Evolutionary conservation across 2,888 invertebrate genomes (phyloP).

Genomic region (Drosophila paranaensis): DNA sequence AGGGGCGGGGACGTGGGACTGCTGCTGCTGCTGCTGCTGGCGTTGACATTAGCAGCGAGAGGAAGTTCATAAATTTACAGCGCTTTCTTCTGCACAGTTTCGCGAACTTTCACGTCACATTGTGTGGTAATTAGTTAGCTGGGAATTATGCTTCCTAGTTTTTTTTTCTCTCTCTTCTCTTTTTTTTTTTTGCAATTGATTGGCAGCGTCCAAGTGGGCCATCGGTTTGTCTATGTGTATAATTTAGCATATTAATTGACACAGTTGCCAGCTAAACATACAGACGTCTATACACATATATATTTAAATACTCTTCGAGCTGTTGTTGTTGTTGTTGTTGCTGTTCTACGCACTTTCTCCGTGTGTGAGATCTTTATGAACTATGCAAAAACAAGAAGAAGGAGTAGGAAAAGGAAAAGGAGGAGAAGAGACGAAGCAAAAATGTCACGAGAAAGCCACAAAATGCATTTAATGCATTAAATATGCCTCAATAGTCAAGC

Average conservation of each 20-base stretch:
- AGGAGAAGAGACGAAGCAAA: conserved; percentile 54
- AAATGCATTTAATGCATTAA: conserved; percentile 68
- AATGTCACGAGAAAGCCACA: conserved; percentile 78
- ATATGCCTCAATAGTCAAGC: conserved; percentile 37
- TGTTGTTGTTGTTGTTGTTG: conserved; percentile 28
- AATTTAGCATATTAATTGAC: conserved; percentile 81
- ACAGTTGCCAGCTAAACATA: conserved; percentile 65
- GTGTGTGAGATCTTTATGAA: conserved; percentile 75
- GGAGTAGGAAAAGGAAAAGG: too few relatives aligned
- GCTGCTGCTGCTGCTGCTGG: conserved; percentile 3
- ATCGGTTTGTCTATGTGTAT: conserved; percentile 70
- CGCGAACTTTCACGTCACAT: conserved; percentile 79
- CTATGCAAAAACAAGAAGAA: conserved; percentile 62
- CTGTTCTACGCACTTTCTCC: conserved; percentile 78
- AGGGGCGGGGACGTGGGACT: too few relatives aligned
- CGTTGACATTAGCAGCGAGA: conserved; percentile 48
- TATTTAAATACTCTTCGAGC: conserved; percentile 2
- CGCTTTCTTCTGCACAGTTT: conserved; percentile 47
- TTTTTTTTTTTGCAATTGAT: conserved; percentile 67
- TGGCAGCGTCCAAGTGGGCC: conserved; percentile 77
- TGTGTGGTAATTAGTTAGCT: conserved; percentile 80
- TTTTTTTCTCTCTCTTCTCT: conserved; percentile 13
- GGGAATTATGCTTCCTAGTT: conserved; percentile 83
- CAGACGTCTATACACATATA: background rate
- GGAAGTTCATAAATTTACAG: conserved; percentile 57